Conservation (phyloP, 2,797 vertebrate species). For the Rousettus madagascariensis region DNA sequence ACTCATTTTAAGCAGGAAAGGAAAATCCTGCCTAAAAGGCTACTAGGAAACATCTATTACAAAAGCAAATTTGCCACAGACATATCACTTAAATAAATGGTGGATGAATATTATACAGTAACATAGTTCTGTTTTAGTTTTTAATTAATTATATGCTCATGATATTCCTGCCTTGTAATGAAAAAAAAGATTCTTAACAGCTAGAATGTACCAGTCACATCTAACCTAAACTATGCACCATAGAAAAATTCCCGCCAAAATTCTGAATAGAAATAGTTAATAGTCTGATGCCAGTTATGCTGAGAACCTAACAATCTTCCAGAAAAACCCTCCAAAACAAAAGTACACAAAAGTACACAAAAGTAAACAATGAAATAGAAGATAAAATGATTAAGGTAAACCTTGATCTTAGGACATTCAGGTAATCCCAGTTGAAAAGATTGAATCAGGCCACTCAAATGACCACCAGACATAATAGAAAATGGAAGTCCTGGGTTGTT, state of each 20-base stretch:
- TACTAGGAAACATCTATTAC: neutral
- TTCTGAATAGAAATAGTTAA: conserved; percentile 25
- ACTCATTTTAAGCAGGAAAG: conserved; percentile 26
- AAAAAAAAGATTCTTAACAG: neutral
- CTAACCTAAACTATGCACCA: neutral
- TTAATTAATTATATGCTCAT: conserved; percentile 3
- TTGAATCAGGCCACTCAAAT: neutral
- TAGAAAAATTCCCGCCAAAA: conserved; percentile 41
- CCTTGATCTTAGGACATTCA: neutral
- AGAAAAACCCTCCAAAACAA: conserved; percentile 9
- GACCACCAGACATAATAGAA: conserved; percentile 12
- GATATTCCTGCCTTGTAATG: neutral
- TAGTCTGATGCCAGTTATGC: neutral
- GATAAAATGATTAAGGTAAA: conserved; percentile 25
- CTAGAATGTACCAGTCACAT: neutral
- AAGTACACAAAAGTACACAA: conserved; percentile 49
- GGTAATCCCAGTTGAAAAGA: neutral
- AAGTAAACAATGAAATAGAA: conserved; percentile 29
- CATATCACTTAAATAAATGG: neutral
- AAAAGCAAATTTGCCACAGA: conserved; percentile 27
- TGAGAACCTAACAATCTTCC: conserved; percentile 2
- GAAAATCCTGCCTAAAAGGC: conserved; percentile 30
- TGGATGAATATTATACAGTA: neutral
- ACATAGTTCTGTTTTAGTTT: neutral
- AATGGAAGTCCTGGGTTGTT: neutral